Evolutionary conservation across 2,888 invertebrate species (phyloP).

Genomic region (Allacma fusca): DNA sequence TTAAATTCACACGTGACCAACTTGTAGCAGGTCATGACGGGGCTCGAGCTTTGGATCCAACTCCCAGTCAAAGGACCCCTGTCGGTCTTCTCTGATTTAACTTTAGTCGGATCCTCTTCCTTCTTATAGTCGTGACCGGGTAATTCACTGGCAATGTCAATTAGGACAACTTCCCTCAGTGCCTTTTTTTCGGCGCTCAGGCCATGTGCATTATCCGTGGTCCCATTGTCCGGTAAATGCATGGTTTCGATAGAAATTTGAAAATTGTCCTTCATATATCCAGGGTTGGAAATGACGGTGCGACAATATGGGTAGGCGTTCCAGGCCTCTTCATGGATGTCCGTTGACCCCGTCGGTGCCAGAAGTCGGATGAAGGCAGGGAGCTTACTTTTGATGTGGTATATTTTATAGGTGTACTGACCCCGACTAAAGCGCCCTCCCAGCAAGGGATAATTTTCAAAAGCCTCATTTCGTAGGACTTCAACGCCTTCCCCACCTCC

Average conservation of each 20-base stretch:
- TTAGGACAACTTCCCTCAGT: slow-evolving; percentile 67
- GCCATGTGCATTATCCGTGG: slow-evolving; percentile 67
- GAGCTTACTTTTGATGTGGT: slow-evolving; percentile 64
- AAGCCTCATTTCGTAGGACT: slow-evolving; percentile 34
- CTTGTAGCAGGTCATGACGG: slow-evolving; percentile 74
- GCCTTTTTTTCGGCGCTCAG: slow-evolving; percentile 66
- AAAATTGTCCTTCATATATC: slow-evolving; percentile 69
- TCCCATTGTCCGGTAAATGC: slow-evolving; percentile 60
- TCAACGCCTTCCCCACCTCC: slow-evolving; percentile 58
- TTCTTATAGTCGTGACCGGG: slow-evolving; percentile 67
- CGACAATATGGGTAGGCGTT: slow-evolving; percentile 70
- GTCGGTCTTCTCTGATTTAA: slow-evolving; percentile 67
- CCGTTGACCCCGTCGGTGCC: slow-evolving; percentile 66
- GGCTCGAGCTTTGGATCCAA: slow-evolving; percentile 63
- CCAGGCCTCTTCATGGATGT: slow-evolving; percentile 70
- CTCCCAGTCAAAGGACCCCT: slow-evolving; percentile 67
- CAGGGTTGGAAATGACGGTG: slow-evolving; percentile 63
- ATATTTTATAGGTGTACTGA: slow-evolving; percentile 40
- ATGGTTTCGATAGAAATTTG: slow-evolving; percentile 67
- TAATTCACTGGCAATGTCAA: slow-evolving; percentile 70
- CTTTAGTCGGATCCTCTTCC: slow-evolving; percentile 67
- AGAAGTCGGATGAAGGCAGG: slow-evolving; percentile 67
- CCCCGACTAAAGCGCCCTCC: slow-evolving; percentile 20
- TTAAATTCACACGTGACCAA: slow-evolving; percentile 72
- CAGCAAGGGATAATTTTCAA: slow-evolving; percentile 29